Evolutionary conservation across 2,797 vertebrate species (phyloP).

Genomic region (Xenentodon cancila): DNA sequence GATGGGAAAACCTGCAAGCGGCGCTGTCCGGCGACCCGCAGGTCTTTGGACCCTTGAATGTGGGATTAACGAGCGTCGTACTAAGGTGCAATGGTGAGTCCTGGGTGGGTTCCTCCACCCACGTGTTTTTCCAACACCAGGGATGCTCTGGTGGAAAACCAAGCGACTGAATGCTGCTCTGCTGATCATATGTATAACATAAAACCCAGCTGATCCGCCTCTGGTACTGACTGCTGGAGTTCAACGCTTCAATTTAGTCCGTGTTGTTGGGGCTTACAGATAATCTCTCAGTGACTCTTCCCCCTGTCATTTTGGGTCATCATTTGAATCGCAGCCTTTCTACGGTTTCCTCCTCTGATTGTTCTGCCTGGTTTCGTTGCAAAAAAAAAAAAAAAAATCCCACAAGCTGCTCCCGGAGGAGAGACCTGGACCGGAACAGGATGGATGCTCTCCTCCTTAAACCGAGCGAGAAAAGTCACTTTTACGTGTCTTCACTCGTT

Average conservation of each 20-base stretch:
- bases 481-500: constrained; percentile 53
- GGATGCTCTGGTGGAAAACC: constrained; percentile 32
- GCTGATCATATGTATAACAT: constrained; percentile 60
- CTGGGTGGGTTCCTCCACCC: constrained; percentile 18
- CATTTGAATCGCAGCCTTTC: constrained; percentile 38
- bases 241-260: constrained; percentile 47
- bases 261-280: constrained; percentile 34
- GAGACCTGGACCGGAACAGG: constrained; percentile 62
- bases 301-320: constrained; percentile 44
- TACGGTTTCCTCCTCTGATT: constrained; percentile 38
- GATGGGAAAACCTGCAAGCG: constrained; percentile 62
- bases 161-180: constrained; percentile 9
- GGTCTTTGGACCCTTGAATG: constrained; percentile 52
- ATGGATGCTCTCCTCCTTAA: constrained; percentile 58
- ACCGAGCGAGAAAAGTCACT: constrained; percentile 56
- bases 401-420: constrained; percentile 42
- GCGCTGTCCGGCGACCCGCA: constrained; percentile 15
- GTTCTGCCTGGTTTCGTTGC: constrained; percentile 31
- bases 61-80: constrained; percentile 33
- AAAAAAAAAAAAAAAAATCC: constrained; percentile 7
- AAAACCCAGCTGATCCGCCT: constrained; percentile 49
- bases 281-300: constrained; percentile 52
- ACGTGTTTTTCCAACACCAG: constrained; percentile 40
- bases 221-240: constrained; percentile 47
- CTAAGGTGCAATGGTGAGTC: too few species aligned